Base-by-base conservation (phyloP, 1,140 invertebrate genomes). In the Harpegnathos saltator region DNA sequence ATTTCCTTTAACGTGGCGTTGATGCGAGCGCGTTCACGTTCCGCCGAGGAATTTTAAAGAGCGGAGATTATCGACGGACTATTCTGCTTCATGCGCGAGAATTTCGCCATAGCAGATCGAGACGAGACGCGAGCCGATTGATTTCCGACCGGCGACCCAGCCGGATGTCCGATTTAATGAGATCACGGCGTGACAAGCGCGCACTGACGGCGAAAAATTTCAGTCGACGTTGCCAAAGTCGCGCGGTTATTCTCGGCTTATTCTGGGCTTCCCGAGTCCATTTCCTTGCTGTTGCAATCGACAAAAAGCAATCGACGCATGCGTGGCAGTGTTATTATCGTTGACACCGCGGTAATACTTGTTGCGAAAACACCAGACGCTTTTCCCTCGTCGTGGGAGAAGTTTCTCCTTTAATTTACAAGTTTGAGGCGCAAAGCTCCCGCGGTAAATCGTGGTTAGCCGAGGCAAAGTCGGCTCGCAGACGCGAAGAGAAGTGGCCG, bases 1-100 rank as follows among this genome's bases (percentile, higher is more conserved):
- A 80, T 80, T 80, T 80, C 65, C 52, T 80, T 80, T 80, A 80
- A 80, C 75, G 65, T 71, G 75, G 75, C 75, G 75, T 80, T 71
- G 75, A 80, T 80, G 75, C 65, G 65, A 58, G 65, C 75, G 65
- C 75, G 75, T 38, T 58, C 75, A 65, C 54, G 38, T 80, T 38
- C 75, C 69, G 48, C 69, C 65, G 75, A 71, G 75, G 75, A 80
- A 80, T 80, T 80, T 80, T 80, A 80, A 80, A 69, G 65, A 80
- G 75, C 65, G 54, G 26, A 69, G 65, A 80, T 80, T 80, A 80
- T 80, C 75, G 75, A 71, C 48, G 65, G 22, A 33, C 75, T 80
- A 71, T 80, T 58, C 75, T n/a, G n/a, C n/a, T 80, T 80, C 59
- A 80, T 71, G 33, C 74, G 50, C 17, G 33, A 17, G 24, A 78